A percentile compares a stretch with the other conserved stretches of the same genome.
Evolutionary conservation across 2,113 vertebrate genomes (phyloP).

Genomic region (Stigmatopora nigra): DNA sequence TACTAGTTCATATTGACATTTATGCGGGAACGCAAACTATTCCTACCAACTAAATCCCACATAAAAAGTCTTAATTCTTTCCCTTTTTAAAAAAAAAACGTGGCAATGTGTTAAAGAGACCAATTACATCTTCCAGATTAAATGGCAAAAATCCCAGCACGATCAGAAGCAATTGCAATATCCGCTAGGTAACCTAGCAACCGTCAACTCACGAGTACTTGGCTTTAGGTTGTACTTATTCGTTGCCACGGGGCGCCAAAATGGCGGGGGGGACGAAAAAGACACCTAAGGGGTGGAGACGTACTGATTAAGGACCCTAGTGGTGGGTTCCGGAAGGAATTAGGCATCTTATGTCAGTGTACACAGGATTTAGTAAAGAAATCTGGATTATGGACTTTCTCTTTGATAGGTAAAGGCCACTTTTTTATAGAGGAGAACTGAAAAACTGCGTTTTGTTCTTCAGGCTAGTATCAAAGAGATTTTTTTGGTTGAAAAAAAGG

Average conservation of each 20-base stretch:
- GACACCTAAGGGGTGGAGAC: constrained; percentile 23
- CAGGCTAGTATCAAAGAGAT: constrained; percentile 51
- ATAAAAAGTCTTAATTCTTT: neutral
- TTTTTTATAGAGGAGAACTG: constrained; percentile 50
- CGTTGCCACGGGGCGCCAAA: constrained; percentile 30
- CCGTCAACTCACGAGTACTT: constrained; percentile 40
- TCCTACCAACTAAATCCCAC: neutral
- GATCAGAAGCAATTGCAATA: constrained; percentile 61
- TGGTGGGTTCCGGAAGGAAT: constrained; percentile 60
- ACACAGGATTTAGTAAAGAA: constrained; percentile 68
- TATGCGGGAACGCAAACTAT: neutral
- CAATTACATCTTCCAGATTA: constrained; percentile 63
- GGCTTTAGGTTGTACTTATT: constrained; percentile 38
- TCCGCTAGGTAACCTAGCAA: constrained; percentile 67
- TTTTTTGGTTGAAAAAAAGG: constrained; percentile 48
- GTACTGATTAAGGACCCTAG: constrained; percentile 17
- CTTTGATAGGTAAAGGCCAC: constrained; percentile 67
- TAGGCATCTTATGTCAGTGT: constrained; percentile 70
- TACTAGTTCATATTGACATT: neutral
- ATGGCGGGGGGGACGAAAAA: constrained; percentile 14
- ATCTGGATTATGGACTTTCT: constrained; percentile 68
- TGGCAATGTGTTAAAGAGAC: constrained; percentile 54
- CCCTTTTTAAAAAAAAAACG: constrained; percentile 17
- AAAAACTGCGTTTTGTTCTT: constrained; percentile 52
- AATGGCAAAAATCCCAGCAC: constrained; percentile 59